Percentiles rank a stretch among this genome's conserved stretches.
phyloP scores from a whole-genome alignment of 2,797 vertebrate species.

The Tachyglossus aculeatus region DNA sequence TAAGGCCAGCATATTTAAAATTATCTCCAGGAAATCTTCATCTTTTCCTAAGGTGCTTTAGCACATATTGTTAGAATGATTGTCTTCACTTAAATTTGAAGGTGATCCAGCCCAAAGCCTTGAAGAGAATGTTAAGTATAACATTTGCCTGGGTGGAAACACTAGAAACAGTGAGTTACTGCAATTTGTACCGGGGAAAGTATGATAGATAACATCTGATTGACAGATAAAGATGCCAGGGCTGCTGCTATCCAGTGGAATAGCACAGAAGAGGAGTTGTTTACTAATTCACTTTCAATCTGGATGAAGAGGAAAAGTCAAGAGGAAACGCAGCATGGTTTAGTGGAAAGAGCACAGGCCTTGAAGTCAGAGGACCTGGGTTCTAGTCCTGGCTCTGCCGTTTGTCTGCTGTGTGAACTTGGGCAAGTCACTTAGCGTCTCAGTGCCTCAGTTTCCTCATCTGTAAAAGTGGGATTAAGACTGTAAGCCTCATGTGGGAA shows the following conservation, averaged over 20 bases:
- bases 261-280: neutral
- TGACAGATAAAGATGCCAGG: conserved; percentile 1
- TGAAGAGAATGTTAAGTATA: conserved; percentile 16
- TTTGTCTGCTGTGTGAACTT: no score
- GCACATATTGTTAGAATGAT: neutral
- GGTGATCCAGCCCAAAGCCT: neutral
- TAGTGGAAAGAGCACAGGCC: no score
- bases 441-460: no score
- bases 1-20: conserved; percentile 4
- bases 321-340: no score
- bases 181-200: neutral
- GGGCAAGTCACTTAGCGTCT: no score
- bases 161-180: conserved; percentile 10
- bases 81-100: conserved; percentile 23
- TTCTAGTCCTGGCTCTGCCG: no score
- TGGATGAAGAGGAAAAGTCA: no score
- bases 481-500: no score
- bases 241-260: conserved; percentile 4
- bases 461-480: no score
- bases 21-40: conserved; percentile 9
- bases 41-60: conserved; percentile 9
- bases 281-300: no score
- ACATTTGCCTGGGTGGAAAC: conserved; percentile 15
- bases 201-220: conserved; percentile 3
- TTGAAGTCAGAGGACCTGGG: no score